Conservation (phyloP, 2,888 invertebrate genomes). For the Polydesmus complanatus region DNA sequence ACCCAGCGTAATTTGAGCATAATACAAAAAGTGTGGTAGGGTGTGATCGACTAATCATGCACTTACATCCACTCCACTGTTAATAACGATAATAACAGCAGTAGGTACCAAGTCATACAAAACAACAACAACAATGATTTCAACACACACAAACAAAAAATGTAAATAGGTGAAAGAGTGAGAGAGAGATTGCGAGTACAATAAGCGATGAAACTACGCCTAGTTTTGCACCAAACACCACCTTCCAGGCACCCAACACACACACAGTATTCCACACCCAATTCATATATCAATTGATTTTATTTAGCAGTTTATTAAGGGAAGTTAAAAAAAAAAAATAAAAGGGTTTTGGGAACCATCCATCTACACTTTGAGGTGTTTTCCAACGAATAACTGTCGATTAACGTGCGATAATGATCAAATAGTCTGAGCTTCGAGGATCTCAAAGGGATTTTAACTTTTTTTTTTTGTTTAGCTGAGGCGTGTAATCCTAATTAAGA, state of each 20-base stretch:
- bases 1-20: neutral
- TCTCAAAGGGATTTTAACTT: neutral
- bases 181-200: too few species aligned
- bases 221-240: too few species aligned
- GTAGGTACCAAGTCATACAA: neutral
- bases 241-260: too few species aligned
- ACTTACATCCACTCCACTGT: neutral
- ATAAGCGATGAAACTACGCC: too few species aligned
- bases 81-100: neutral
- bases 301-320: too few species aligned
- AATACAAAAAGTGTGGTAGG: neutral
- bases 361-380: neutral
- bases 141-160: too few species aligned
- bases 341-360: too few species aligned
- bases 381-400: neutral
- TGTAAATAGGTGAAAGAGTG: too few species aligned
- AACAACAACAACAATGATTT: too few species aligned
- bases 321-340: too few species aligned
- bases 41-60: neutral
- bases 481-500: neutral
- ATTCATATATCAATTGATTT: neutral
- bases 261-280: neutral
- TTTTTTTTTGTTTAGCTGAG: too few species aligned
- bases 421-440: neutral
- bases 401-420: neutral